Evolutionary conservation across 2,113 vertebrate genomes (phyloP), one percentile per base, ranked within the genome.

Genomic region (Nansenia antarctica): DNA sequence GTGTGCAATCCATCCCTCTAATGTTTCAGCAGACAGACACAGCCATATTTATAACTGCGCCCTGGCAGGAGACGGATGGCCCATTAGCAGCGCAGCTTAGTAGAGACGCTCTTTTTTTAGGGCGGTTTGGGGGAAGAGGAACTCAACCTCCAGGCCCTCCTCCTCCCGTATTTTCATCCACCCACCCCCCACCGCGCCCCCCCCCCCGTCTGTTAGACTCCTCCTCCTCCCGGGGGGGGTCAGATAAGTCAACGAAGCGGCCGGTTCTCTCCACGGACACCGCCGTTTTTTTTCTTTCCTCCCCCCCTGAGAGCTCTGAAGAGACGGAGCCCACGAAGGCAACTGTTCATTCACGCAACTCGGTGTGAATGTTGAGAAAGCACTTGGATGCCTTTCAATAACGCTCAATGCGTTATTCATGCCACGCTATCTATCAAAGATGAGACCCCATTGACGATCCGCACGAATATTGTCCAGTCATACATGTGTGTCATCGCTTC

Each of bases 101-200:
- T 52, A 31, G 49, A 55, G 42, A 32, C 62, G 60, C 64, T 67
- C 27, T 80, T 59, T 67, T 79, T 79, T 32, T 9, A 26, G 34
- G 22, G n/a, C n/a, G 34, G 32, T 20, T 60, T 32, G 57, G 57
- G 73, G n/a, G n/a, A n/a, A n/a, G 20, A 8, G 67, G 39, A 42
- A 42, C 14, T 42, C 18, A 5, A 20, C n/a, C 15, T 24, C 0
- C 57, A 74, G 22, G 15, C 81, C 69, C 64, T 68, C 49, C 0
- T 76, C 62, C 79, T 12, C 14, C 18, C n/a, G 78, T 78, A 85
- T 86, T 69, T 84, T 73, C 66, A 15, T 70, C 67, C 65, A 62
- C 54, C 27, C 37, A 22, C 20, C 7, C 45, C n/a, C n/a, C n/a
- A n/a, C n/a, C n/a, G n/a, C n/a, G n/a, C n/a, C n/a, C n/a, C n/a